Conservation (phyloP, 37 sponge, comb jelly and placozoan genomes). For the Halichondria panicea region DNA sequence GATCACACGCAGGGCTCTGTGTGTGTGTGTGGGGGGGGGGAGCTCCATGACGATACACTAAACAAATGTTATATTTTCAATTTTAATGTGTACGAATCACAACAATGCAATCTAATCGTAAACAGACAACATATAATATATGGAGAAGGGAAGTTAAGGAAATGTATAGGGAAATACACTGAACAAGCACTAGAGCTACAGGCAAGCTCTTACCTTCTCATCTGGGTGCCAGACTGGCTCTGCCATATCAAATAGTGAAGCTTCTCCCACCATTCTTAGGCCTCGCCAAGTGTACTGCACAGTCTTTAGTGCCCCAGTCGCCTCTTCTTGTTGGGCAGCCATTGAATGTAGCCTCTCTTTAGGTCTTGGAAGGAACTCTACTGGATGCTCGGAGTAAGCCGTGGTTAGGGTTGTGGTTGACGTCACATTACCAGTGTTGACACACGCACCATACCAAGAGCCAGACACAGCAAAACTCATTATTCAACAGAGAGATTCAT, state of each 20-base stretch:
- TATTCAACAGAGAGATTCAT: no score
- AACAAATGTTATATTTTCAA: not conserved
- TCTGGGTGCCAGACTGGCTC: constrained; percentile 82
- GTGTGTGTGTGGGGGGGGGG: no score
- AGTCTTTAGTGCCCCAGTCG: no score
- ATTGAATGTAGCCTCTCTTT: no score
- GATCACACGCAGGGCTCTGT: constrained; percentile 54
- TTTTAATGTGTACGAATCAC: not conserved
- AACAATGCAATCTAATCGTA: not conserved
- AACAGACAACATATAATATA: not conserved
- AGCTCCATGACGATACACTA: no score
- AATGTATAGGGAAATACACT: not conserved
- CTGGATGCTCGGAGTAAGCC: no score
- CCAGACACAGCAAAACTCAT: no score
- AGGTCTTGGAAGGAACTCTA: no score
- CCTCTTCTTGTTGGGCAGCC: no score
- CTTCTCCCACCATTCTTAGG: constrained; percentile 55
- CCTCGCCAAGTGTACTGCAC: constrained; percentile 54
- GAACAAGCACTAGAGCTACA: not conserved
- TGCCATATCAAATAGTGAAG: constrained; percentile 67
- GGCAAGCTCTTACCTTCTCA: constrained; percentile 45
- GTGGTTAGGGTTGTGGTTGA: no score
- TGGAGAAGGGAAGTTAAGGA: not conserved
- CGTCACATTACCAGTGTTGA: no score
- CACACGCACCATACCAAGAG: no score